phyloP scores from a whole-genome alignment of 2,797 vertebrate genomes.

The Pterois miles region DNA sequence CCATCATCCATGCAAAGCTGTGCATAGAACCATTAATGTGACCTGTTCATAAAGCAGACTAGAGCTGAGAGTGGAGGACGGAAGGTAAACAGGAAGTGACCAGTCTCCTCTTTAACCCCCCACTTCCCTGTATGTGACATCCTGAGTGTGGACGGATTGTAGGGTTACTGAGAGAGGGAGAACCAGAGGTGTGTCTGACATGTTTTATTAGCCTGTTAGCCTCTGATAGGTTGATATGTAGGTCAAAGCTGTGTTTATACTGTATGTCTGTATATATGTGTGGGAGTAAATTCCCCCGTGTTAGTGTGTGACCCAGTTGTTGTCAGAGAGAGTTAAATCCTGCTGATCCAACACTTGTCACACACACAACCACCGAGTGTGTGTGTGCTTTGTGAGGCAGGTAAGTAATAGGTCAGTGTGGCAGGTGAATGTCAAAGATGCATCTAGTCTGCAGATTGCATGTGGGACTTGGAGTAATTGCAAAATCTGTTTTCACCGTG shows the following conservation, averaged over 20 bases:
- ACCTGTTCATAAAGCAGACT: neutral
- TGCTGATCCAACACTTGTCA: constrained; percentile 44
- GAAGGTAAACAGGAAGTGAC: constrained; percentile 76
- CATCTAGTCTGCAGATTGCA: constrained; percentile 2
- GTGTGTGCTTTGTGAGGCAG: constrained; percentile 28
- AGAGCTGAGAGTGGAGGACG: neutral
- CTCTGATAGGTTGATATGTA: constrained; percentile 41
- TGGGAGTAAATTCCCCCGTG: constrained; percentile 23
- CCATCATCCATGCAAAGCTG: no score
- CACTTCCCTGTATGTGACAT: constrained; percentile 57
- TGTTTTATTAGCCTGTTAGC: constrained; percentile 26
- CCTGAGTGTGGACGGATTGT: constrained; percentile 33
- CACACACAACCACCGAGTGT: constrained; percentile 3
- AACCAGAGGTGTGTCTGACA: constrained; percentile 21
- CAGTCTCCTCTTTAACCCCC: constrained; percentile 30
- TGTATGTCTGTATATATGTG: constrained; percentile 6
- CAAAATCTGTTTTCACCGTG: neutral
- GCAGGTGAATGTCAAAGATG: constrained; percentile 41
- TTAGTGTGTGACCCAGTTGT: constrained; percentile 56
- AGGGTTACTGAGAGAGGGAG: neutral
- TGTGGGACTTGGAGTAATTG: neutral
- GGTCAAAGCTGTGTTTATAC: constrained; percentile 47
- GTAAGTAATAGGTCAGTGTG: constrained; percentile 33
- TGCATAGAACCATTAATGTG: fast-evolving
- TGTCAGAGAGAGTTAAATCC: constrained; percentile 59